Evolutionary conservation across 2,113 vertebrate species (phyloP).

Genomic region (Actenoides hombroni): DNA sequence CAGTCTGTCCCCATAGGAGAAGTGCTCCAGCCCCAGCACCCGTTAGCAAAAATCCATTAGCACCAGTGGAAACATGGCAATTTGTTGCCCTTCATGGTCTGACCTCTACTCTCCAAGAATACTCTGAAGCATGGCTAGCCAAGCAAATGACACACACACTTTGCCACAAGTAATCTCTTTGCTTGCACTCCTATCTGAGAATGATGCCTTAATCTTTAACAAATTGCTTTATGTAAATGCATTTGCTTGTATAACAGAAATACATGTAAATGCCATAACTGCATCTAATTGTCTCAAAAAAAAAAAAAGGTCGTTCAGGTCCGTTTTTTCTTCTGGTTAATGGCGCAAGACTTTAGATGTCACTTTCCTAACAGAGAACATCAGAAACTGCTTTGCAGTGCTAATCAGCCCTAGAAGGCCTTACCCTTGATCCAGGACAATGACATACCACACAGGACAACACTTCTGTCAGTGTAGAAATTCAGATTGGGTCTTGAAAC

Average conservation of each 20-base stretch:
- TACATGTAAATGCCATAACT: neutral
- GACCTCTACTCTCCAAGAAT: neutral
- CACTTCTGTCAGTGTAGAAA: neutral
- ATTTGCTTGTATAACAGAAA: neutral
- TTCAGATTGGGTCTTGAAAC: neutral
- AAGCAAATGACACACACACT: neutral
- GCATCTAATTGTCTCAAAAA: neutral
- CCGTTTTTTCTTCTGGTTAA: neutral
- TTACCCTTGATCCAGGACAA: neutral
- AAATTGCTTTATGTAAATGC: neutral
- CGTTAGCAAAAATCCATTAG: neutral
- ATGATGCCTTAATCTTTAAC: neutral
- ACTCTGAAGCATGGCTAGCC: neutral
- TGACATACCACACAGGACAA: neutral
- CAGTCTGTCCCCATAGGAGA: too few relatives aligned
- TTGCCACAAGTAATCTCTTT: neutral
- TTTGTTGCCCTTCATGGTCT: neutral
- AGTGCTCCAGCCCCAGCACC: too few relatives aligned
- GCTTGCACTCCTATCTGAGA: neutral
- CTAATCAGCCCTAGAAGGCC: neutral
- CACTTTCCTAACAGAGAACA: neutral
- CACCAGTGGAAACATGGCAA: neutral
- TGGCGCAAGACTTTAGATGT: neutral
- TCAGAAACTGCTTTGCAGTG: neutral
- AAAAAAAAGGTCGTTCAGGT: neutral